Base-by-base conservation (phyloP, 2,888 invertebrate genomes). In the Macrostomum cliftonense region DNA sequence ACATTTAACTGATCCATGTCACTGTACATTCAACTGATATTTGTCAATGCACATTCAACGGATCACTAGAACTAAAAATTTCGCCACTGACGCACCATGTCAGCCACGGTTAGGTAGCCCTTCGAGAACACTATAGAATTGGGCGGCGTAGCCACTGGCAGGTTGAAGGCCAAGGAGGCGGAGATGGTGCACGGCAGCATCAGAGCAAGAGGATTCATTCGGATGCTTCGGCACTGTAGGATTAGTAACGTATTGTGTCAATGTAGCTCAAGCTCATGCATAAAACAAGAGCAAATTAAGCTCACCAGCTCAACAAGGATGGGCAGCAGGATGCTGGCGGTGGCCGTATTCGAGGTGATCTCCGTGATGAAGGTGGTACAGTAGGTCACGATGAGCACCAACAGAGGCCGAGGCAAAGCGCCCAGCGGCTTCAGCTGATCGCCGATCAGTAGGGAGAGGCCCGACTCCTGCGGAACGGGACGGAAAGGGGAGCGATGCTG, bases 111-210 rank as follows among this genome's bases (percentile, higher is more conserved):
- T 14, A 71, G 52, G 52, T 62, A 58, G n/a, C 69, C 68, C 39
- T 62, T 60, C 0, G 67, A 82, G 17, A 83, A 83, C 0, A 83
- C 87, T 52, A 93, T 83, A 2, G 91, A 89, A 71, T 91, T 91
- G 14, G 89, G 88, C 1, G 89, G 88, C 0, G 89, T 89, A 44
- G 87, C 88, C 13, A 89, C 88, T 0, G 88, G 89, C 68, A 91
- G 76, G 76, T 86, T 86, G 76, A 88, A 75, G 21, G 75, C 86
- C 74, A 86, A 86, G 47, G 87, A 87, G 65, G 86, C 85, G 2
- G 84, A 81, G 20, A 89, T 73, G 0, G 87, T 78, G 0, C 85
- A 84, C 1, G 89, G 87, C 58, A 88, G 74, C 79, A 88, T 86
- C 65, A 89, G 74, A 70, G 82, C 84, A 51, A 91, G 73, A 0